Conservation (phyloP, 2,888 invertebrate species). For the Acheta domesticus region DNA sequence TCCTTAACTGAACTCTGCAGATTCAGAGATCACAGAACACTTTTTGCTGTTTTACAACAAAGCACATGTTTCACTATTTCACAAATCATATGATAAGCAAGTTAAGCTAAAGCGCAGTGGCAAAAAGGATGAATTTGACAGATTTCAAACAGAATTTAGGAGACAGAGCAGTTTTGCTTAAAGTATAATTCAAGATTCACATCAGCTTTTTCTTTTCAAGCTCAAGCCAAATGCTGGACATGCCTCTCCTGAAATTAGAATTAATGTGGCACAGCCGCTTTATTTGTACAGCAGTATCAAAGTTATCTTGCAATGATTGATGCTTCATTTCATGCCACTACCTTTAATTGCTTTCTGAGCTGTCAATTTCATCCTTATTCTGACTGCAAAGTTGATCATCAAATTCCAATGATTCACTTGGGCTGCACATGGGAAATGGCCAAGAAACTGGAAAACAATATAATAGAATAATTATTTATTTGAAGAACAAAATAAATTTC, state of each 20-base stretch:
- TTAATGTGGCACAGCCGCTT: too few relatives aligned
- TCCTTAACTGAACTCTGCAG: too few relatives aligned
- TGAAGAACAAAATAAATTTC: not conserved
- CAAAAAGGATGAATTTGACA: too few relatives aligned
- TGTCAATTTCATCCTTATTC: conserved; percentile 18
- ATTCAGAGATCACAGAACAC: too few relatives aligned
- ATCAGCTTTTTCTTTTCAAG: not conserved
- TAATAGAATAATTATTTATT: not conserved
- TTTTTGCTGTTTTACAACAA: too few relatives aligned
- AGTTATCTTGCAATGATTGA: not conserved
- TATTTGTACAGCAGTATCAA: too few relatives aligned
- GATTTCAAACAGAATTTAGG: not conserved
- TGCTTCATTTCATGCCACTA: not conserved
- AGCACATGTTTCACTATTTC: too few relatives aligned
- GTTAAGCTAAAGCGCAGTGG: too few relatives aligned
- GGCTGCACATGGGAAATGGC: not conserved
- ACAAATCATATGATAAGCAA: too few relatives aligned
- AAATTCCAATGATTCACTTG: not conserved
- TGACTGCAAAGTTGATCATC: not conserved
- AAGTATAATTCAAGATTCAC: not conserved
- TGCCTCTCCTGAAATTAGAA: too few relatives aligned
- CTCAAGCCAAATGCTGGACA: not conserved
- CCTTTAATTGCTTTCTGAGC: conserved; percentile 6
- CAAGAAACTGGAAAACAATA: not conserved
- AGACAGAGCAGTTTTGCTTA: not conserved